Conservation (phyloP, 2,888 invertebrate species). For the Platycheirus rosarum region DNA sequence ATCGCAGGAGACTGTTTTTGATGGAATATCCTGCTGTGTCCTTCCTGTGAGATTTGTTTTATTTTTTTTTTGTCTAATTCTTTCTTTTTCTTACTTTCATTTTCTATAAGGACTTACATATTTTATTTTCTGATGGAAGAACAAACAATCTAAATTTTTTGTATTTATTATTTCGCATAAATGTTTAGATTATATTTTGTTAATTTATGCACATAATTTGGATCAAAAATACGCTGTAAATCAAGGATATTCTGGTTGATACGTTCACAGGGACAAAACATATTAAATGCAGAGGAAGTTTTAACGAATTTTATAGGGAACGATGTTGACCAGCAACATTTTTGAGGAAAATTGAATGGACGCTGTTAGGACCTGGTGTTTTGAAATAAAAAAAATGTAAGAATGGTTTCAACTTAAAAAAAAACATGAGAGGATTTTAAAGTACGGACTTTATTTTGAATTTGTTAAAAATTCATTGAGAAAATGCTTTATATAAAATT, state of each 20-base stretch:
- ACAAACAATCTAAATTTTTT: constrained; percentile 17
- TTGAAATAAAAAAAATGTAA: no score
- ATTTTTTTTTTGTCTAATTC: neutral
- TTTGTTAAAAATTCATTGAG: no score
- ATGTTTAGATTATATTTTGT: constrained; percentile 6
- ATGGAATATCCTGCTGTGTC: neutral
- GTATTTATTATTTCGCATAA: neutral
- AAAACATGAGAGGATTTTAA: no score
- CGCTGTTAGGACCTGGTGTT: no score
- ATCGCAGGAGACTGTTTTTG: constrained; percentile 26
- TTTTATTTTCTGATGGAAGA: constrained; percentile 1
- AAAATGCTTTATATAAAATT: no score
- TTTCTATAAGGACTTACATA: neutral
- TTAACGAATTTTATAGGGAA: neutral
- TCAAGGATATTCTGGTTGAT: neutral
- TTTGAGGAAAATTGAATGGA: no score
- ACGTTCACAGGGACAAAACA: neutral
- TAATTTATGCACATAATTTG: constrained; percentile 16
- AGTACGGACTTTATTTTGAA: no score
- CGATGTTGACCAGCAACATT: neutral
- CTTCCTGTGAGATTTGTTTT: neutral
- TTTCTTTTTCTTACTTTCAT: neutral
- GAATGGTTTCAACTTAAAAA: no score
- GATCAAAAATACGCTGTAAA: constrained; percentile 1
- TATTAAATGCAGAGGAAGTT: neutral